Percentiles rank a stretch among this genome's conserved stretches.
Conservation (phyloP, 2,888 invertebrate genomes). For the Apocheima hispidaria region DNA sequence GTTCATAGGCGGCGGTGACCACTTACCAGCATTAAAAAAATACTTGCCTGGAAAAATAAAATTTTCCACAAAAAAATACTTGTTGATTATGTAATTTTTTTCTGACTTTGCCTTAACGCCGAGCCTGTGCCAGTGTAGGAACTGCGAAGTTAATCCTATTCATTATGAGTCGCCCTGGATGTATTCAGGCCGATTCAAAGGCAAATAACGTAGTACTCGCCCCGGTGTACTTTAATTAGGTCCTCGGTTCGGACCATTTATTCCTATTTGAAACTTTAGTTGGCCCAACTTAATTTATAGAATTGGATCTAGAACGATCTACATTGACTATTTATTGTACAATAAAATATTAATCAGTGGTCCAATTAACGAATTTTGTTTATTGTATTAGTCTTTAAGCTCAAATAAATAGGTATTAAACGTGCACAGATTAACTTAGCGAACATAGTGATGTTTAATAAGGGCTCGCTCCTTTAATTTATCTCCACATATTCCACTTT, state of each 20-base stretch:
- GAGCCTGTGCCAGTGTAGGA: not conserved
- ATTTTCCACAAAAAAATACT: not conserved
- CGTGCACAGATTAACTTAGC: too few species aligned
- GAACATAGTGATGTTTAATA: too few species aligned
- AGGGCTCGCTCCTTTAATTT: too few species aligned
- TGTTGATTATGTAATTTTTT: not conserved
- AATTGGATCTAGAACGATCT: slow-evolving; percentile 10
- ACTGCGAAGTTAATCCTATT: slow-evolving; percentile 26
- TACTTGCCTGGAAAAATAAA: too few species aligned
- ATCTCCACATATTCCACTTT: too few species aligned
- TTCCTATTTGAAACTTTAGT: slow-evolving; percentile 36
- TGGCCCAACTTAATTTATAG: not conserved
- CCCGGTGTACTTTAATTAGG: slow-evolving; percentile 32
- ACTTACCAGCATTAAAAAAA: too few species aligned
- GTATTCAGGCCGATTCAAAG: slow-evolving; percentile 30
- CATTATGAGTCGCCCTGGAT: slow-evolving; percentile 24
- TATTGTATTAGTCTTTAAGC: too few species aligned
- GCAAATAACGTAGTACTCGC: slow-evolving; percentile 33
- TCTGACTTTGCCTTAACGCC: not conserved
- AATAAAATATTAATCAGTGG: too few species aligned
- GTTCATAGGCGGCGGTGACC: too few species aligned
- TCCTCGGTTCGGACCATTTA: slow-evolving; percentile 29
- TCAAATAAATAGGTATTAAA: too few species aligned
- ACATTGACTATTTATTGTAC: slow-evolving; percentile 7
- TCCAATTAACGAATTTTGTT: too few species aligned